Conservation (phyloP, 2,888 invertebrate species). For the Encarsia formosa region DNA sequence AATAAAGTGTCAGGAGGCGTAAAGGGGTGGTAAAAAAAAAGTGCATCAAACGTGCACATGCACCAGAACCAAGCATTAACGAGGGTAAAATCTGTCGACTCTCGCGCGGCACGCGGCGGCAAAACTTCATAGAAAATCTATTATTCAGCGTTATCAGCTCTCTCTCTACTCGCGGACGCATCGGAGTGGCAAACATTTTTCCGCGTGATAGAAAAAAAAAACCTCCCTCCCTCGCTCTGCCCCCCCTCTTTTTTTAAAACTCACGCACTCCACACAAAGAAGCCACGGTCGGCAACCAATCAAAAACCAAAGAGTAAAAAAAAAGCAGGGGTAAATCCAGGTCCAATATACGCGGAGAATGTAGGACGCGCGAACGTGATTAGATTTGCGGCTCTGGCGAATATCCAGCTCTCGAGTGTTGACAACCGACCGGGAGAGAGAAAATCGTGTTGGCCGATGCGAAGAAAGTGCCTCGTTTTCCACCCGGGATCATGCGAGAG, state of each 20-base stretch:
- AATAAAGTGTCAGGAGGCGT: too few relatives aligned
- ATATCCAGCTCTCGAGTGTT: too few relatives aligned
- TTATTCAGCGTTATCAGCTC: slow-evolving; percentile 9
- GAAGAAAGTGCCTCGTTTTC: slow-evolving; percentile 11
- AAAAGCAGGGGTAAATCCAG: neutral
- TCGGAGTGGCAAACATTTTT: slow-evolving; percentile 17
- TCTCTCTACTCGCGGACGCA: slow-evolving; percentile 6
- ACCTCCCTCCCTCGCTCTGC: neutral
- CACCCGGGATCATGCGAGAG: neutral
- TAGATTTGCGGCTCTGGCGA: slow-evolving; percentile 45
- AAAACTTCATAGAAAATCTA: slow-evolving; percentile 11
- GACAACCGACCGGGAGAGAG: too few relatives aligned
- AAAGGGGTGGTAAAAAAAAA: too few relatives aligned
- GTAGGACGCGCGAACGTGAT: slow-evolving; percentile 46
- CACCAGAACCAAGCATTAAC: too few relatives aligned
- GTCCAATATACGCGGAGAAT: too few relatives aligned
- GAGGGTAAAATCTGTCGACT: too few relatives aligned
- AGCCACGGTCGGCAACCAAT: too few relatives aligned
- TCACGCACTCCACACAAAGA: too few relatives aligned
- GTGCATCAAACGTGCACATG: too few relatives aligned
- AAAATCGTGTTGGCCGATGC: neutral
- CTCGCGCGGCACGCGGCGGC: too few relatives aligned
- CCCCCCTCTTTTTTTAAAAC: neutral
- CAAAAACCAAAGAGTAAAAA: too few relatives aligned
- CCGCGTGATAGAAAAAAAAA: slow-evolving; percentile 7